Base-by-base conservation (phyloP, 2,113 vertebrate genomes). In the Cheilinus undulatus region DNA sequence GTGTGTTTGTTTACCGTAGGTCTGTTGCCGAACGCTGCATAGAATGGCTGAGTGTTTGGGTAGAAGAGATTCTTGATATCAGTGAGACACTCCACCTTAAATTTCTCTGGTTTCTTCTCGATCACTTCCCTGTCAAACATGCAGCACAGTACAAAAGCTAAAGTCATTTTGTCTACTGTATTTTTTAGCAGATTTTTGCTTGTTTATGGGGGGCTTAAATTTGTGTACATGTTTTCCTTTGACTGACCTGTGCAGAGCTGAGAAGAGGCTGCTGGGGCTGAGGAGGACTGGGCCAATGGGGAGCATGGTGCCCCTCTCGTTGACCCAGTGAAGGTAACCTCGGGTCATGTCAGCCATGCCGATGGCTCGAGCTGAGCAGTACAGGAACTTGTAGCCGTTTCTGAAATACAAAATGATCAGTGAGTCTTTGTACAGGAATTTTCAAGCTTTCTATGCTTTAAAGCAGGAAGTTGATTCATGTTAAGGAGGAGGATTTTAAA, bases 81-180 rank as follows among this genome's bases (percentile, higher is more conserved):
- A 0, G 93, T 98, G 82, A 99, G 89, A 89, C 98, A 99, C 43
- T 98, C 96, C 74, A 99, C 95, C 94, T 99, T 99, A 86, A 99
- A 99, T 92, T 95, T 99, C 86, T 99, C 98, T 3, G 98, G 98
- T 76, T 99, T 99, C 93, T 98, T 99, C 88, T 99, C 98, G 49
- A 99, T 99, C 76, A 99, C 97, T 83, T 99, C 98, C 80, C 98
- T 99, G 85, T 74, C 15, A 50, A 32, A 87, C 50, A 63, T 15
- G 13, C n/a, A 63, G 23, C 22, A 36, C 42, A 22, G n/a, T 7
- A 26, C n/a, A 62, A 45, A 10, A 34, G 32, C 8, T 34, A 30
- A 30, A 13, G 13, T 65, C 28, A 46, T 8, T 19, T 8, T 17
- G 40, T 27, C 22, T 22, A 1, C 11, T 32, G 42, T 32, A 49